Percentiles rank a stretch among this genome's conserved stretches.
These are phyloP conservation scores for Ciconia stormi DNA, from an alignment of 2,113 vertebrate genomes.

Conservation along the genomic window DNA sequence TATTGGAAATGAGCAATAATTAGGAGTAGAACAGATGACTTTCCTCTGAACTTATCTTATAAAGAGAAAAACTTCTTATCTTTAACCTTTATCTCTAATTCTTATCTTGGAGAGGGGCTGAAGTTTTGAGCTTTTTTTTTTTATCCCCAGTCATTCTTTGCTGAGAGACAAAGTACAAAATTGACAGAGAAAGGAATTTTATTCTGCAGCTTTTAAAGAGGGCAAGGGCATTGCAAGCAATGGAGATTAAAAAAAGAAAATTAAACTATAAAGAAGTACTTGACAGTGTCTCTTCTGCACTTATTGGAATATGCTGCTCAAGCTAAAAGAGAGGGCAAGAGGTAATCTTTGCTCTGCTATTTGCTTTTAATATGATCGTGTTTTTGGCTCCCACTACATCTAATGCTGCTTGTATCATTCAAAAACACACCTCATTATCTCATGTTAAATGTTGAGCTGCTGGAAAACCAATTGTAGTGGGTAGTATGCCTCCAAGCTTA, in stretches of 20 bases:
- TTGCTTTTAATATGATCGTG: slow-evolving; percentile 70
- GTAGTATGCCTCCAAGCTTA: neutral
- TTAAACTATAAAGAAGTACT: slow-evolving; percentile 72
- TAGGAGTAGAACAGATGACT: neutral
- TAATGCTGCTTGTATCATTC: slow-evolving; percentile 46
- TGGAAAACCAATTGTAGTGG: slow-evolving; percentile 43
- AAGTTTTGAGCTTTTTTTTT: neutral
- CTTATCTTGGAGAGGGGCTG: neutral
- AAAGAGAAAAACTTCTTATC: neutral
- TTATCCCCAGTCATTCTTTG: neutral
- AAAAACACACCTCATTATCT: slow-evolving; percentile 67
- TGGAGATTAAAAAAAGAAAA: slow-evolving; percentile 45
- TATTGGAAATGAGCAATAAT: neutral
- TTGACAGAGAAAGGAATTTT: slow-evolving; percentile 15
- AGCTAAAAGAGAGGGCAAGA: slow-evolving; percentile 67
- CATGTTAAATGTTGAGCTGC: slow-evolving; percentile 49
- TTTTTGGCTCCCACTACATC: slow-evolving; percentile 55
- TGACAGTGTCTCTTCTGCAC: slow-evolving; percentile 71
- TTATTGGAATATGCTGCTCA: slow-evolving; percentile 64
- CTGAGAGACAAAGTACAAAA: neutral
- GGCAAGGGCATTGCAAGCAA: slow-evolving; percentile 61
- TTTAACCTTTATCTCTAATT: neutral
- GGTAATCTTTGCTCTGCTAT: slow-evolving; percentile 71
- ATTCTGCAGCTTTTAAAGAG: slow-evolving; percentile 29
- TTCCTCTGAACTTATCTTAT: neutral